These are phyloP conservation scores for Ectemnius lituratus DNA, from an alignment of 2,888 invertebrate species.

Conservation along the genomic window DNA sequence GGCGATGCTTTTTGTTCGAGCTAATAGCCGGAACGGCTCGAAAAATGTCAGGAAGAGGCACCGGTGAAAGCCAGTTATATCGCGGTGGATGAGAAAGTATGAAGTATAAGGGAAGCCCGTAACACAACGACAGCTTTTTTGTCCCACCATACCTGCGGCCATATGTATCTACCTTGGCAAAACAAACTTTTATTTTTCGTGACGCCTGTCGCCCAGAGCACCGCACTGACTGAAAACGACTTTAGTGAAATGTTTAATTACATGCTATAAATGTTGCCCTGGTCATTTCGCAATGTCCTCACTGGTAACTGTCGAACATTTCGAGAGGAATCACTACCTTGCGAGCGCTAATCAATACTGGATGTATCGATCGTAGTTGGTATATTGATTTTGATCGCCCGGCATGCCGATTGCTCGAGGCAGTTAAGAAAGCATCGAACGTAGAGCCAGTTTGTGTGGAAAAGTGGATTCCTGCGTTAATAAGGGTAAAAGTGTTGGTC, in stretches of 20 bases:
- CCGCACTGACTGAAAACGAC: background rate
- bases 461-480: slow-evolving; percentile 2
- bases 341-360: background rate
- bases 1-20: background rate
- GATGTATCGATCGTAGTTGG: background rate
- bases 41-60: background rate
- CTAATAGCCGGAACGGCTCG: slow-evolving; percentile 4
- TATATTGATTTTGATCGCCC: background rate
- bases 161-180: background rate
- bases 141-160: background rate
- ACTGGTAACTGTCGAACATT: background rate
- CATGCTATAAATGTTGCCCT: background rate
- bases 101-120: background rate
- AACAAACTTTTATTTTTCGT: background rate
- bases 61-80: background rate
- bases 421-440: no score
- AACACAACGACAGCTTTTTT: background rate
- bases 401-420: background rate
- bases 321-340: background rate
- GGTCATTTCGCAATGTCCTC: background rate
- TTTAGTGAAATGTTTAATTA: slow-evolving; percentile 1
- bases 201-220: background rate
- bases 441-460: background rate
- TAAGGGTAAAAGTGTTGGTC: background rate
- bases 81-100: slow-evolving; percentile 1